Conservation (phyloP, 2,113 vertebrate species). For the Halichoerus grypus region DNA sequence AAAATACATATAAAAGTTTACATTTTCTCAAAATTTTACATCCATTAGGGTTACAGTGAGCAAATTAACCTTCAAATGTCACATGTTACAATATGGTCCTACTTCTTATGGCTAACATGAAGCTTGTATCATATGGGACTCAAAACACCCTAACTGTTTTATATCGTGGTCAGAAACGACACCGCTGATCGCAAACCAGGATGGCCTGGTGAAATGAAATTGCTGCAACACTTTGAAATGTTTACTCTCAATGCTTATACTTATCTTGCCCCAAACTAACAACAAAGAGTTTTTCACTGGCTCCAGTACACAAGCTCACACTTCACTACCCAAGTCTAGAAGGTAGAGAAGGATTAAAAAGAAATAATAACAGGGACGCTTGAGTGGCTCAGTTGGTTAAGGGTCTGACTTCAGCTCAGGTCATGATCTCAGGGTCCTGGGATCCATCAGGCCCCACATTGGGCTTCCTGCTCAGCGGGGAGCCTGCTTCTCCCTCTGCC, state of each 20-base stretch:
- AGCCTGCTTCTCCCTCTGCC: not conserved
- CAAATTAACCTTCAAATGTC: not conserved
- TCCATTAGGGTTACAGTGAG: not conserved
- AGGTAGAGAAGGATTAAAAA: not conserved
- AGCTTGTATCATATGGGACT: rapidly evolving
- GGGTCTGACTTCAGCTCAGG: not conserved
- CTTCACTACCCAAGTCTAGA: not conserved
- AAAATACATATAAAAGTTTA: not conserved
- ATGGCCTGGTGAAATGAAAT: not conserved
- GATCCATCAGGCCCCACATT: not conserved
- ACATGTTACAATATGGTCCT: not conserved
- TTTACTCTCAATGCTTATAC: not conserved
- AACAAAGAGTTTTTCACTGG: not conserved
- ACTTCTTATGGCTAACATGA: not conserved
- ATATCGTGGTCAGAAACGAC: not conserved
- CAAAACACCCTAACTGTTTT: not conserved
- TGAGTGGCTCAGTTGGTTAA: not conserved
- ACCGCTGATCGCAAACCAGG: not conserved
- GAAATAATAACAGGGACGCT: not conserved
- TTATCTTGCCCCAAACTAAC: not conserved
- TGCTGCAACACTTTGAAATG: not conserved
- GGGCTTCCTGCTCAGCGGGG: not conserved
- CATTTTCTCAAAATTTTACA: not conserved
- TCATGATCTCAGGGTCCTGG: not conserved
- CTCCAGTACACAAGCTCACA: not conserved